These are phyloP conservation scores for Cotesia vestalis DNA, from an alignment of 1,140 invertebrate genomes.

Conservation along the genomic window DNA sequence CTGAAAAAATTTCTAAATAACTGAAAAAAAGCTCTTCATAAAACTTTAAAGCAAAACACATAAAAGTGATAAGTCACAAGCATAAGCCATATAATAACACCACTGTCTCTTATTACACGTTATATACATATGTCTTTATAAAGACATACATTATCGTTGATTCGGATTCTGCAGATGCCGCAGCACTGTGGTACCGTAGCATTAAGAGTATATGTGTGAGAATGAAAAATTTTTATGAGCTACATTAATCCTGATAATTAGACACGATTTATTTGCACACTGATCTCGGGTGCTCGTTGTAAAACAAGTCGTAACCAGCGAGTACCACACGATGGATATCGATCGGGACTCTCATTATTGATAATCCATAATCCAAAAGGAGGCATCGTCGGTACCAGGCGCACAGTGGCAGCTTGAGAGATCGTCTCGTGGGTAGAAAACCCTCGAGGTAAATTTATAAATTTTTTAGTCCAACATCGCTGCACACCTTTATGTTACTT, in stretches of 20 bases:
- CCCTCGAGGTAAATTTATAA: constrained; percentile 27
- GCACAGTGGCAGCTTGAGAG: constrained; percentile 58
- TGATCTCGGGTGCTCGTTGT: constrained; percentile 14
- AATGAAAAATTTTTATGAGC: constrained; percentile 50
- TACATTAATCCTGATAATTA: constrained; percentile 62
- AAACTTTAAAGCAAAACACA: too few species aligned
- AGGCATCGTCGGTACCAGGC: constrained; percentile 42
- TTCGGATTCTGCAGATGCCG: not conserved
- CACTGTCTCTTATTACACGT: not conserved
- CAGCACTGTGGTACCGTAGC: not conserved
- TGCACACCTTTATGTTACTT: not conserved
- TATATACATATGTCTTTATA: not conserved
- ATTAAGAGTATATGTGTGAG: not conserved
- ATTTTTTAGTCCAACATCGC: not conserved
- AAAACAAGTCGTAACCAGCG: constrained; percentile 20
- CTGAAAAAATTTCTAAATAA: too few species aligned
- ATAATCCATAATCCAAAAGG: constrained; percentile 64
- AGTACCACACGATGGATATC: constrained; percentile 42
- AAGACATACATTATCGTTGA: too few species aligned
- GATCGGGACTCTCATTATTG: constrained; percentile 59
- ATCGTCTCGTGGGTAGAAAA: constrained; percentile 42
- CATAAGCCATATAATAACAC: not conserved
- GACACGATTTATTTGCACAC: constrained; percentile 57
- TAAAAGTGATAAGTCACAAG: too few species aligned
- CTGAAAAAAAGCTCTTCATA: too few species aligned